Conservation (phyloP, 2,113 vertebrate genomes). For the Elephantulus edwardii region DNA sequence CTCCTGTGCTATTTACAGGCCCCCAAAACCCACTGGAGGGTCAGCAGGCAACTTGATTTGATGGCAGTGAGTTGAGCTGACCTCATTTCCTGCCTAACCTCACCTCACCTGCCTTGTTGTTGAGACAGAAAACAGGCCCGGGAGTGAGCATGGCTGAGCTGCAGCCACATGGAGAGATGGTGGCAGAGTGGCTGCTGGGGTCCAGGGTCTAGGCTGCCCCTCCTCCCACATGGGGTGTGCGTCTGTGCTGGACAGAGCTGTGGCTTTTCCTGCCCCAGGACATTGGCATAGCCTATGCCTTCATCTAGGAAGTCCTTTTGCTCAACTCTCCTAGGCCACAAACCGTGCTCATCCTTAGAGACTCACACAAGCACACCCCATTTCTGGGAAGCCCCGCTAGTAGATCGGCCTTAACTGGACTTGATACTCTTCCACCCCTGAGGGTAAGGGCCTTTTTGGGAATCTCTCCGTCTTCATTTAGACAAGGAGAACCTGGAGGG, state of each 20-base stretch:
- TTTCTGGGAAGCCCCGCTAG: not conserved
- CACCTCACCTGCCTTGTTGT: not conserved
- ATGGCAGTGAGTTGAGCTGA: too few relatives aligned
- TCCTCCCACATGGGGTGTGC: not conserved
- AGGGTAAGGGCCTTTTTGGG: not conserved
- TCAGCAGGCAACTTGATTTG: too few relatives aligned
- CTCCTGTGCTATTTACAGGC: too few relatives aligned
- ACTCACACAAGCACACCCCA: not conserved
- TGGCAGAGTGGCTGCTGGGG: accelerated
- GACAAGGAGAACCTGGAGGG: not conserved
- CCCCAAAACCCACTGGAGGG: too few relatives aligned
- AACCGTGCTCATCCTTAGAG: not conserved
- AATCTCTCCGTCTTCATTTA: not conserved
- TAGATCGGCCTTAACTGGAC: not conserved
- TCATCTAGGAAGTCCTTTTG: not conserved
- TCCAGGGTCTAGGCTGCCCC: not conserved
- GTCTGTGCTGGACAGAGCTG: too few relatives aligned
- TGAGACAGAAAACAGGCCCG: not conserved
- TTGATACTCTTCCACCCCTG: too few relatives aligned
- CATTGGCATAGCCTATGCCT: not conserved
- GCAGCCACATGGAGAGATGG: not conserved
- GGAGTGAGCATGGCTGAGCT: not conserved
- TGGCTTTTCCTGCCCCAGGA: not conserved
- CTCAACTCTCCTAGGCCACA: not conserved
- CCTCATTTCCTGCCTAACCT: not conserved